Conservation (phyloP, 2,888 invertebrate genomes). For the Sipha maydis region DNA sequence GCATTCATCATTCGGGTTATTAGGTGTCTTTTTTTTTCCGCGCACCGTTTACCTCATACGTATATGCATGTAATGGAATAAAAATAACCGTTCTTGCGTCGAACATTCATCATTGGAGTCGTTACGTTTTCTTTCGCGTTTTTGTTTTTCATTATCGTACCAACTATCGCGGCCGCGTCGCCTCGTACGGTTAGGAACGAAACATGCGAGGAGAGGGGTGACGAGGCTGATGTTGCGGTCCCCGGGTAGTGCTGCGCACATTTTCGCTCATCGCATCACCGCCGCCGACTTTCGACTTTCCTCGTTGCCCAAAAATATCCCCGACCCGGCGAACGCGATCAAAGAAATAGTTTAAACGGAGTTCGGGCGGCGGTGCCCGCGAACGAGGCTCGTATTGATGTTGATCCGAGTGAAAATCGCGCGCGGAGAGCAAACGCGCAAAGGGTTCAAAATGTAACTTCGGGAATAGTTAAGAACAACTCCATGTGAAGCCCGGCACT, state of each 20-base stretch:
- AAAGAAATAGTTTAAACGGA: conserved; percentile 50
- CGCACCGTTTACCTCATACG: too few species aligned
- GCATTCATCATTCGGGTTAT: too few species aligned
- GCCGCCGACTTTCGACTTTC: neutral
- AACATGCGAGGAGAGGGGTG: neutral
- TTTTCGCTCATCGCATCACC: neutral
- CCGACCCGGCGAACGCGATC: conserved; percentile 8
- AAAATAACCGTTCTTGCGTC: too few species aligned
- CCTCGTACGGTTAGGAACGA: neutral
- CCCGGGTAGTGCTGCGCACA: neutral
- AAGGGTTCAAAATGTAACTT: conserved; percentile 43
- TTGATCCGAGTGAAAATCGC: conserved; percentile 43
- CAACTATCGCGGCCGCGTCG: neutral
- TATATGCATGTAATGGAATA: too few species aligned
- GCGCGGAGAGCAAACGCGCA: neutral
- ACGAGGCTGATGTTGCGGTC: neutral
- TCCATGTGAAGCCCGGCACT: conserved; percentile 23
- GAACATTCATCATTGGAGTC: too few species aligned
- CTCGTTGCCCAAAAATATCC: neutral
- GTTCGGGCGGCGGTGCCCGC: conserved; percentile 7
- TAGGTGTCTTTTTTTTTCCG: too few species aligned
- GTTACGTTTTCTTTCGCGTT: too few species aligned
- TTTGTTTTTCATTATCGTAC: too few species aligned
- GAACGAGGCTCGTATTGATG: conserved; percentile 12
- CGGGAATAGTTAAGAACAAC: conserved; percentile 41